Evolutionary conservation across 2,797 vertebrate genomes (phyloP).

Genomic region (Sebastes taczanowskii): DNA sequence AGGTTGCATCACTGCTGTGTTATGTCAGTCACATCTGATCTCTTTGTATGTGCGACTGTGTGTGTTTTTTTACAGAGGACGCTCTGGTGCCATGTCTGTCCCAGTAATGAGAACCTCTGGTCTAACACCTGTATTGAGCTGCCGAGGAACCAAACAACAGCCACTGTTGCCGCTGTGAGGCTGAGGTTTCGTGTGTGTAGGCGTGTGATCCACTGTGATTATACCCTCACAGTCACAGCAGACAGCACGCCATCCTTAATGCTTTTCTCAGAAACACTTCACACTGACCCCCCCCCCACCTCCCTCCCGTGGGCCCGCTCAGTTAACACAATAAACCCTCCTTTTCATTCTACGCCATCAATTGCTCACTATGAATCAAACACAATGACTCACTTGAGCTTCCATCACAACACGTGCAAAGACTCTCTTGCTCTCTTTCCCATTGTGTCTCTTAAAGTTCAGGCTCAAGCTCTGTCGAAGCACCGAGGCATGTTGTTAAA

Average conservation of each 20-base stretch:
- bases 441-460: background rate
- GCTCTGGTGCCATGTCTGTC: conserved; percentile 44
- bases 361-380: background rate
- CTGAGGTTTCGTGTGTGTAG: conserved; percentile 7
- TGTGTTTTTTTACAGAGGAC: conserved; percentile 12
- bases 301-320: background rate
- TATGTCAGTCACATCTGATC: background rate
- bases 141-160: conserved; percentile 26
- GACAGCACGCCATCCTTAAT: conserved; percentile 16
- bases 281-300: background rate
- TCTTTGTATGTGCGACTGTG: background rate
- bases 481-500: conserved; percentile 4
- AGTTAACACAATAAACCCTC: background rate
- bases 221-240: conserved; percentile 20
- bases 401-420: background rate
- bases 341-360: background rate
- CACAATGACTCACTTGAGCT: background rate
- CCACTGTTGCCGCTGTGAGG: background rate
- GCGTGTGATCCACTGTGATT: conserved; percentile 40
- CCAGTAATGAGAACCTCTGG: conserved; percentile 47
- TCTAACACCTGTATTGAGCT: conserved; percentile 46
- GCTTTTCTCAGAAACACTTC: conserved; percentile 12
- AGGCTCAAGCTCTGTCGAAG: background rate
- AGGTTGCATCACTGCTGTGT: background rate
- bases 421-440: background rate